A percentile compares a stretch with the other conserved stretches of the same genome.
Evolutionary conservation across 2,888 invertebrate genomes (phyloP).

Genomic region (Muschampia plurimacula): DNA sequence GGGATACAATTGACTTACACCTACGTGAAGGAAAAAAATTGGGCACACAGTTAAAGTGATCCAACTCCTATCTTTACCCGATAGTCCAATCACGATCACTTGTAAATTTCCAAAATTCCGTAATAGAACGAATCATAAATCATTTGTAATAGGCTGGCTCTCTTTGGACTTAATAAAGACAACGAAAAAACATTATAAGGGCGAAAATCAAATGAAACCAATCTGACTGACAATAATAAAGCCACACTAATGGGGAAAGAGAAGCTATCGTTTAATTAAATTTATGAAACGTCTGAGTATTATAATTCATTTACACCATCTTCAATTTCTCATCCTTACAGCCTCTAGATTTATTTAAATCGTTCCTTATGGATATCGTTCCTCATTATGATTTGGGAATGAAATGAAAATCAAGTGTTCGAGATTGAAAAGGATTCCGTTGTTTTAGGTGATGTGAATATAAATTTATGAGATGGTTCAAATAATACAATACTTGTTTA

Average conservation of each 20-base stretch:
- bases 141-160: constrained; percentile 12
- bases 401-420: constrained; percentile 34
- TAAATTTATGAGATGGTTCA: constrained; percentile 18
- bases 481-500: constrained; percentile 18
- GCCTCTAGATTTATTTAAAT: constrained; percentile 35
- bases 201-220: constrained; percentile 34
- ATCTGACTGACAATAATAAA: constrained; percentile 36
- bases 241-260: constrained; percentile 42
- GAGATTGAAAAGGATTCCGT: constrained; percentile 30
- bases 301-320: constrained; percentile 47
- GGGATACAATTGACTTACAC: constrained; percentile 14
- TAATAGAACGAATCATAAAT: constrained; percentile 7
- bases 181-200: constrained; percentile 23
- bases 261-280: constrained; percentile 46
- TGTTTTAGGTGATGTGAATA: constrained; percentile 33
- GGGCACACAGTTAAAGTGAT: constrained; percentile 1
- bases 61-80: constrained; percentile 1
- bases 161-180: neutral
- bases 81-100: neutral
- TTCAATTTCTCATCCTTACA: constrained; percentile 40
- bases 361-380: constrained; percentile 36
- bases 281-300: constrained; percentile 45
- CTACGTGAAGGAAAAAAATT: constrained; percentile 1
- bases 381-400: constrained; percentile 33
- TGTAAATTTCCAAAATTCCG: constrained; percentile 7